Evolutionary conservation across 2,888 invertebrate species (phyloP).

Genomic region (Thelaira solivaga): DNA sequence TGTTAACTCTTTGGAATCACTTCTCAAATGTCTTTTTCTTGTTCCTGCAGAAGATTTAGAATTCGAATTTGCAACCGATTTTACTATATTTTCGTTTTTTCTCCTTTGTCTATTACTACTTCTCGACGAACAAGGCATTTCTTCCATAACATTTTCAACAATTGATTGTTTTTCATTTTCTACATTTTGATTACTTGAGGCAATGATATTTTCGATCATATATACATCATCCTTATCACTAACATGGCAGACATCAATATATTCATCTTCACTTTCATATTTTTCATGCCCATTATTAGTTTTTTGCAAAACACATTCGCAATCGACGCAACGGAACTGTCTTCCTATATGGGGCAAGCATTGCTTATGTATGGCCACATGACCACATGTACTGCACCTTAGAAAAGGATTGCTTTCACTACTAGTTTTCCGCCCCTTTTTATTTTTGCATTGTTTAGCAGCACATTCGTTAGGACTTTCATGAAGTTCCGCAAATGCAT

Average conservation of each 20-base stretch:
- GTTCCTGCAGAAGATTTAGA: too few relatives aligned
- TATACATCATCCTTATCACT: slow-evolving; percentile 44
- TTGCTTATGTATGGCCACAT: slow-evolving; percentile 61
- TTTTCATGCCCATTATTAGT: slow-evolving; percentile 45
- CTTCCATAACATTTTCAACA: background rate
- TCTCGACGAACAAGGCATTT: background rate
- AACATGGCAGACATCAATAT: slow-evolving; percentile 61
- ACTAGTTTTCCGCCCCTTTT: slow-evolving; percentile 77
- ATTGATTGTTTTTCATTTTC: background rate
- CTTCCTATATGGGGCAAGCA: slow-evolving; percentile 34
- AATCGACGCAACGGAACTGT: slow-evolving; percentile 60
- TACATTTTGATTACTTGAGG: background rate
- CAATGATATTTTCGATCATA: background rate
- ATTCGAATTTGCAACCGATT: too few relatives aligned
- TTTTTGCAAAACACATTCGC: slow-evolving; percentile 27
- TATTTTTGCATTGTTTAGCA: slow-evolving; percentile 80
- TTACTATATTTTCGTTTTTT: too few relatives aligned
- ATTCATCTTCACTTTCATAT: slow-evolving; percentile 34
- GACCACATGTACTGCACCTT: slow-evolving; percentile 71
- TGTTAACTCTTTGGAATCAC: too few relatives aligned
- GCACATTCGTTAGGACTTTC: slow-evolving; percentile 82
- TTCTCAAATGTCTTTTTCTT: too few relatives aligned
- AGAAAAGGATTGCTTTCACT: slow-evolving; percentile 61
- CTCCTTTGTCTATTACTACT: background rate
- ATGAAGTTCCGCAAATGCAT: slow-evolving; percentile 85